phyloP scores from a whole-genome alignment of 2,113 vertebrate species.

The Eublepharis macularius region DNA sequence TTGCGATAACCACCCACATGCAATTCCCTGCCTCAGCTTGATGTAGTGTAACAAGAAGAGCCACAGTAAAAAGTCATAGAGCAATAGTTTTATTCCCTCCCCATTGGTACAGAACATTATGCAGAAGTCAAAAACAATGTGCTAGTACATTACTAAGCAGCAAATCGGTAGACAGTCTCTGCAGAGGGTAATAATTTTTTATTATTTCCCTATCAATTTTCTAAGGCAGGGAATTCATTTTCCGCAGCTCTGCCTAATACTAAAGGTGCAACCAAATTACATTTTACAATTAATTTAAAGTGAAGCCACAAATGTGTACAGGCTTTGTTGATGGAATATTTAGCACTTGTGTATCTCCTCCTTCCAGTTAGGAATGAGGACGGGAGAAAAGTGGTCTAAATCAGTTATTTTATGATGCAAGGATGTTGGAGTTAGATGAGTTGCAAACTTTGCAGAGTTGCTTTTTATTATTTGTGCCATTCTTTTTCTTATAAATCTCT shows the following conservation, averaged over 20 bases:
- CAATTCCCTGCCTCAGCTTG: conserved; percentile 20
- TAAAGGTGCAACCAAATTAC: conserved; percentile 60
- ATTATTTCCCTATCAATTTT: conserved; percentile 45
- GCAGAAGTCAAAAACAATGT: conserved; percentile 39
- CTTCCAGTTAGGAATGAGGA: conserved; percentile 38
- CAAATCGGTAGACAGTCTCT: conserved; percentile 37
- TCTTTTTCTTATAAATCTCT: not conserved
- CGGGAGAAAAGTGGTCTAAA: conserved; percentile 19
- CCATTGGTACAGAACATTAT: conserved; percentile 18
- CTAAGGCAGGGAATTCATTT: conserved; percentile 43
- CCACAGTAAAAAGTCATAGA: conserved; percentile 41
- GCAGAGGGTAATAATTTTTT: conserved; percentile 32
- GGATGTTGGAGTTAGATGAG: not conserved
- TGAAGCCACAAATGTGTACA: conserved; percentile 37
- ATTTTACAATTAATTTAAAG: conserved; percentile 50
- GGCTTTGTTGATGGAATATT: conserved; percentile 32
- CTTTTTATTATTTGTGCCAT: conserved; percentile 41
- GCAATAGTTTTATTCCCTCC: conserved; percentile 22
- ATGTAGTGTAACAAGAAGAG: conserved; percentile 12
- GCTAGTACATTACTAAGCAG: conserved; percentile 34
- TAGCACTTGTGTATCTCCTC: conserved; percentile 25
- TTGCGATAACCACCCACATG: conserved; percentile 2
- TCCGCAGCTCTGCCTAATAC: conserved; percentile 33
- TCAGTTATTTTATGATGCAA: conserved; percentile 27
- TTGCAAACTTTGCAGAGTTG: not conserved